phyloP scores from a whole-genome alignment of 2,888 invertebrate genomes.

The Lamellibrachia columna region DNA sequence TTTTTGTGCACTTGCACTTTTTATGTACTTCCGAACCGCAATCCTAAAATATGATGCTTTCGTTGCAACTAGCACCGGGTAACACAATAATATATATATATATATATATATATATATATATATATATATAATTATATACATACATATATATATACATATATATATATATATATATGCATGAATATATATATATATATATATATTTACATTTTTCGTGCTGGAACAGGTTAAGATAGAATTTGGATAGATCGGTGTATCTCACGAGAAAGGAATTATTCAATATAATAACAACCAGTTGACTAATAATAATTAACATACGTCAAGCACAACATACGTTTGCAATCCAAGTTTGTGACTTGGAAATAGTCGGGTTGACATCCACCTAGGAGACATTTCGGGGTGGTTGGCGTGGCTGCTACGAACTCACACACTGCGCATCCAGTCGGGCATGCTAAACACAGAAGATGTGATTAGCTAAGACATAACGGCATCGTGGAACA shows the following conservation, averaged over 20 bases:
- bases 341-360: conserved; percentile 18
- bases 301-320: not conserved
- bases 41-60: too few species aligned
- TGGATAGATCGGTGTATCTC: not conserved
- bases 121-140: too few species aligned
- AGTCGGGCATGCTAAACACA: not conserved
- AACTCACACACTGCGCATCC: not conserved
- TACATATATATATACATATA: too few species aligned
- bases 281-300: too few species aligned
- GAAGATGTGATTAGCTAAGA: not conserved
- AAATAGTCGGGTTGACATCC: not conserved
- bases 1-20: too few species aligned
- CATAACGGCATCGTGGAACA: not conserved
- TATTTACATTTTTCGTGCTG: not conserved
- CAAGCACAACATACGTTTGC: not conserved
- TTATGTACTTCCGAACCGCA: too few species aligned
- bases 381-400: conserved; percentile 17
- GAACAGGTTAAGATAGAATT: not conserved
- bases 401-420: not conserved
- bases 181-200: too few species aligned
- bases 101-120: too few species aligned
- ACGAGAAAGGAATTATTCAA: not conserved
- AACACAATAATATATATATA: too few species aligned
- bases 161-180: too few species aligned
- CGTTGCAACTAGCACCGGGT: too few species aligned